Percentiles rank a stretch among this genome's conserved stretches.
These are phyloP conservation scores for Orius insidiosus DNA, from an alignment of 1,140 invertebrate genomes.

Conservation along the genomic window DNA sequence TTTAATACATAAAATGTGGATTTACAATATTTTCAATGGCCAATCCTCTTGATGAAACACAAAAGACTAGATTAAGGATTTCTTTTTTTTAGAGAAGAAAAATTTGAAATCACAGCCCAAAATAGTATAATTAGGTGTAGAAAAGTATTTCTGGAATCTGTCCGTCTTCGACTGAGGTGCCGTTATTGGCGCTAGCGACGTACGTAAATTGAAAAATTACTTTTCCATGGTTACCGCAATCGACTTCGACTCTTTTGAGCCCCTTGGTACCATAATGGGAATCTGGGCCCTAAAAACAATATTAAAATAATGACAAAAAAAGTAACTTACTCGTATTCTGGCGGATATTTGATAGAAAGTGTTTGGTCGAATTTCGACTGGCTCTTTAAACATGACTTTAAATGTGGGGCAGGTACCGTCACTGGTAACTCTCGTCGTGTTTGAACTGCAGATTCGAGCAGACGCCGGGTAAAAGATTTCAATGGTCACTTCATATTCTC, in stretches of 20 bases:
- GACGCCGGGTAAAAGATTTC: constrained; percentile 62
- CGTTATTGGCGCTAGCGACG: constrained; percentile 76
- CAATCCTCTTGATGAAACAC: too few relatives aligned
- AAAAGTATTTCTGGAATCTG: constrained; percentile 84
- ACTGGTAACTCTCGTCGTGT: constrained; percentile 59
- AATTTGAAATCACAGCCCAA: too few relatives aligned
- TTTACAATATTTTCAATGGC: too few relatives aligned
- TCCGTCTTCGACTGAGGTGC: constrained; percentile 76
- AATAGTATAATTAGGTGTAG: constrained; percentile 30
- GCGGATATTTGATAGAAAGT: constrained; percentile 69
- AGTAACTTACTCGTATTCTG: constrained; percentile 49
- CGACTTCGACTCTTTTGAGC: constrained; percentile 52
- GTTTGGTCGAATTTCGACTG: constrained; percentile 64
- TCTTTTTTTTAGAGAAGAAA: too few relatives aligned
- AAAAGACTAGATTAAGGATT: too few relatives aligned
- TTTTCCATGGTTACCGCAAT: constrained; percentile 50
- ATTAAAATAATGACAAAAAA: constrained; percentile 5
- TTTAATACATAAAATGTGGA: too few relatives aligned
- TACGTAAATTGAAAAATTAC: constrained; percentile 75
- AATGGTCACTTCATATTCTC: constrained; percentile 61
- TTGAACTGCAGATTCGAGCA: constrained; percentile 56
- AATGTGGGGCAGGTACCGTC: constrained; percentile 71
- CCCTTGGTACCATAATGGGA: constrained; percentile 79
- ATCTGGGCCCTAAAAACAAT: constrained; percentile 54
- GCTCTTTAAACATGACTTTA: constrained; percentile 76